These are phyloP conservation scores for Caenorhabditis sp. DNA, from an alignment of 2,888 invertebrate species.

Conservation along the genomic window DNA sequence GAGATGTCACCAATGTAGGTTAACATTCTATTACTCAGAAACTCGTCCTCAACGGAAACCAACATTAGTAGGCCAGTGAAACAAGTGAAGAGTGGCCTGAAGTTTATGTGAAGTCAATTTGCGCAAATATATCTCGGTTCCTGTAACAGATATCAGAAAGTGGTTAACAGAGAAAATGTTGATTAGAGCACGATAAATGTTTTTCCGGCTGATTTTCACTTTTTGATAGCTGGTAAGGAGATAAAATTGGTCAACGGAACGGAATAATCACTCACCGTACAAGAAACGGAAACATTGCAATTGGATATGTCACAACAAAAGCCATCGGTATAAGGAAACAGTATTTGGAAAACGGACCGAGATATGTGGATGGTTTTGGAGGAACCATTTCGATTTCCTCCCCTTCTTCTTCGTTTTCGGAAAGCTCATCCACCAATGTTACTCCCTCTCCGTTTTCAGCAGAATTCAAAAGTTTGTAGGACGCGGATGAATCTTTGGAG, in stretches of 20 bases:
- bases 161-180: no score
- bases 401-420: conserved; percentile 21
- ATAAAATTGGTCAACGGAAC: no score
- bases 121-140: no score
- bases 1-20: conserved; percentile 69
- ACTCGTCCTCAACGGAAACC: conserved; percentile 45
- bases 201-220: no score
- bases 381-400: background rate
- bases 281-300: conserved; percentile 34
- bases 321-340: conserved; percentile 50
- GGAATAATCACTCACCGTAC: conserved; percentile 2
- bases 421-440: conserved; percentile 8
- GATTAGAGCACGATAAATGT: no score
- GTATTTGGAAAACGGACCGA: conserved; percentile 52
- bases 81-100: conserved; percentile 36
- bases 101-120: no score
- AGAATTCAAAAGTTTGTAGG: conserved; percentile 28
- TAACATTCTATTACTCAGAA: conserved; percentile 38
- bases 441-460: conserved; percentile 29
- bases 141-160: no score
- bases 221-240: no score
- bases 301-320: conserved; percentile 40
- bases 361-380: conserved; percentile 10
- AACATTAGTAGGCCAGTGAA: conserved; percentile 55
- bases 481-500: background rate